These are phyloP conservation scores for Eilema caniola DNA, from an alignment of 2,888 invertebrate genomes.

Conservation along the genomic window DNA sequence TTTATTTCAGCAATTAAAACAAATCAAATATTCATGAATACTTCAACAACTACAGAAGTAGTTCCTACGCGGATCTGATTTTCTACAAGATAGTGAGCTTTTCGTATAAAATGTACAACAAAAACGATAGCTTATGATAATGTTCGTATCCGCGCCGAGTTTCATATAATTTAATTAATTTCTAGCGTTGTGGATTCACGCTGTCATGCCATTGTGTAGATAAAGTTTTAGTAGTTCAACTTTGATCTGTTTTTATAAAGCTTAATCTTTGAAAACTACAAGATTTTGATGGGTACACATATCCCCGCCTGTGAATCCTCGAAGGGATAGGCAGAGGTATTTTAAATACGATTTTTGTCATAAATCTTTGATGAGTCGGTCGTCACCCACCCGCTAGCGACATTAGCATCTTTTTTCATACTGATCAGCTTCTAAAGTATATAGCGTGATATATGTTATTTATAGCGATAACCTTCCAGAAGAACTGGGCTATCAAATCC, in stretches of 20 bases:
- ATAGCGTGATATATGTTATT: too few species aligned
- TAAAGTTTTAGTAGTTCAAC: conserved; percentile 8
- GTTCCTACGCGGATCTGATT: conserved; percentile 36
- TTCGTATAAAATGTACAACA: conserved; percentile 29
- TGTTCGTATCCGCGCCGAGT: conserved; percentile 10
- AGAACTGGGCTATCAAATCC: too few species aligned
- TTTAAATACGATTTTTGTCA: too few species aligned
- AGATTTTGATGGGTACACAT: too few species aligned
- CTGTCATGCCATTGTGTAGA: conserved; percentile 6
- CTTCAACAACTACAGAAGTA: conserved; percentile 10
- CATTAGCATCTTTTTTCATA: too few species aligned
- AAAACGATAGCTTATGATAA: conserved; percentile 33
- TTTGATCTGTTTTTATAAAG: background rate
- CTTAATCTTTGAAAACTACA: too few species aligned
- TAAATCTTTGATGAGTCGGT: too few species aligned
- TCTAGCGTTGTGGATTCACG: conserved; percentile 4
- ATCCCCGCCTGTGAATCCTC: too few species aligned
- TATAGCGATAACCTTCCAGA: too few species aligned
- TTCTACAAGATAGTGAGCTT: conserved; percentile 28
- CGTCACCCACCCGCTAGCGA: too few species aligned
- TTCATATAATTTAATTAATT: conserved; percentile 27
- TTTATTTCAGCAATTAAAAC: background rate
- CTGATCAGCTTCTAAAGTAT: too few species aligned
- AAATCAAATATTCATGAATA: background rate
- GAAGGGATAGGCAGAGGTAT: too few species aligned